Percentiles rank a stretch among this genome's conserved stretches.
Conservation (phyloP, 2,888 invertebrate species). For the Yponomeuta malinellus region DNA sequence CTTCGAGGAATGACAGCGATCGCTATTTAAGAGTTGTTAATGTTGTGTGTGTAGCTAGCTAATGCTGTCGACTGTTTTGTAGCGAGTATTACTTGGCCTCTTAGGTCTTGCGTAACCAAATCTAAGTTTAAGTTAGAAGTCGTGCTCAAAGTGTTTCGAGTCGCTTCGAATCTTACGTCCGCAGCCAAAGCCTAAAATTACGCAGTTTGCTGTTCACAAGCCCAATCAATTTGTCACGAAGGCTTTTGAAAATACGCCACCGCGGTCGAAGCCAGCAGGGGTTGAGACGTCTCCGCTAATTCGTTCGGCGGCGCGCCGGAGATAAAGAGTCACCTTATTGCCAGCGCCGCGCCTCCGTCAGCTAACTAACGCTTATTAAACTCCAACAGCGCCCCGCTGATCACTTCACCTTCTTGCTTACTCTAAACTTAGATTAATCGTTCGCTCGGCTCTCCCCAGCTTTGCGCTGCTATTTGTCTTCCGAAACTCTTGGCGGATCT, state of each 20-base stretch:
- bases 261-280: not conserved
- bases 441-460: conserved; percentile 45
- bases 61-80: no score
- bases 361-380: conserved; percentile 74
- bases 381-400: conserved; percentile 71
- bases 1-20: no score
- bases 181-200: no score
- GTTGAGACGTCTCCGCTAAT: conserved; percentile 32
- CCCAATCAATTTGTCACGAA: not conserved
- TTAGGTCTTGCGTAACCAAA: no score
- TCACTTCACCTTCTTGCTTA: conserved; percentile 73
- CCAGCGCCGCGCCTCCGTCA: conserved; percentile 45
- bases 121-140: no score
- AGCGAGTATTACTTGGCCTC: no score
- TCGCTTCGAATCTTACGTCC: no score
- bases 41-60: no score
- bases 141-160: no score
- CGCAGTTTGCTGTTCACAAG: no score
- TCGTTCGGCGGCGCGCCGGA: conserved; percentile 54
- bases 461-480: conserved; percentile 49
- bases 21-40: no score
- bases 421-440: conserved; percentile 74
- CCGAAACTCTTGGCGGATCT: conserved; percentile 17
- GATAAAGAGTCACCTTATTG: conserved; percentile 66
- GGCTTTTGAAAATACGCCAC: not conserved